Percentiles rank a stretch among this genome's conserved stretches.
Evolutionary conservation across 2,113 vertebrate species (phyloP).

Genomic region (Lepisosteus osseus): DNA sequence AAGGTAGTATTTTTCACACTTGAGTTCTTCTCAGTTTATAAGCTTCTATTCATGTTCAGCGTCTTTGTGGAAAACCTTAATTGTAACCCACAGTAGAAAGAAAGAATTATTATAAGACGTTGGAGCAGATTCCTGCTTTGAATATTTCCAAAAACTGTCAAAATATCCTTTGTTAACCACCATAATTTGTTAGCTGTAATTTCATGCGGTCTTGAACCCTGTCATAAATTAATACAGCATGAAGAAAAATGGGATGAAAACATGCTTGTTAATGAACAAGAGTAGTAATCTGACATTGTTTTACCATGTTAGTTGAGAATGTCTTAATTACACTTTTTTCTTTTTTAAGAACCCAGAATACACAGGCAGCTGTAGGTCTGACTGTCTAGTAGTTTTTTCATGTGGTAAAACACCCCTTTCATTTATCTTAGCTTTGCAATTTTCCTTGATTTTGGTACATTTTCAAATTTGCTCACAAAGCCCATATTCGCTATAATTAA

Average conservation of each 20-base stretch:
- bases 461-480: no score
- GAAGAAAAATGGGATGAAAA: slow-evolving; percentile 73
- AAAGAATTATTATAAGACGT: slow-evolving; percentile 56
- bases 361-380: no score
- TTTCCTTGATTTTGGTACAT: no score
- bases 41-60: slow-evolving; percentile 24
- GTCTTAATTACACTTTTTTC: slow-evolving; percentile 70
- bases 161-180: slow-evolving; percentile 62
- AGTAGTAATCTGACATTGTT: slow-evolving; percentile 73
- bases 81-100: slow-evolving; percentile 40
- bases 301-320: slow-evolving; percentile 71
- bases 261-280: slow-evolving; percentile 75
- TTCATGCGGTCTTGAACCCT: slow-evolving; percentile 77
- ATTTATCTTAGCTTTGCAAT: slow-evolving; percentile 25
- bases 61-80: slow-evolving; percentile 22
- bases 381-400: slow-evolving; percentile 35
- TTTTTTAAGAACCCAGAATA: slow-evolving; percentile 5
- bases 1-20: slow-evolving; percentile 32
- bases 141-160: slow-evolving; percentile 71
- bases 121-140: slow-evolving; percentile 31
- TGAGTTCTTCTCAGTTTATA: slow-evolving; percentile 24
- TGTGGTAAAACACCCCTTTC: slow-evolving; percentile 29
- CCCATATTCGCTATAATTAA: no score
- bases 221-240: slow-evolving; percentile 83
- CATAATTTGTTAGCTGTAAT: slow-evolving; percentile 78